A percentile compares a stretch with the other conserved stretches of the same genome.
Evolutionary conservation across 2,888 invertebrate species (phyloP).

Genomic region (Hypsopygia costalis): DNA sequence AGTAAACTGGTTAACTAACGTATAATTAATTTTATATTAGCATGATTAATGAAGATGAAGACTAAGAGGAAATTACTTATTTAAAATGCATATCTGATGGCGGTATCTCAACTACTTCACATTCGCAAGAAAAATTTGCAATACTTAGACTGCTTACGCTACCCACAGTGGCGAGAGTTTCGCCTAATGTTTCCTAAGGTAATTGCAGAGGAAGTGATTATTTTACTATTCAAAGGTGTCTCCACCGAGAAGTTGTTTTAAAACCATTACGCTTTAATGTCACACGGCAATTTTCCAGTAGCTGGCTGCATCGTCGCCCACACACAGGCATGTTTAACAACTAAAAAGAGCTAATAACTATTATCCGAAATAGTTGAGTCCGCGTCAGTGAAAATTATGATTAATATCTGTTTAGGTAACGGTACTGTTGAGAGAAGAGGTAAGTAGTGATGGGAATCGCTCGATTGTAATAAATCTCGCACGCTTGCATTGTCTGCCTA

Average conservation of each 20-base stretch:
- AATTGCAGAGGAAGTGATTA: conserved; percentile 71
- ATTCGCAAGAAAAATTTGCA: neutral
- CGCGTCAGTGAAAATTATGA: conserved; percentile 78
- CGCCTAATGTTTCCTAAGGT: conserved; percentile 36
- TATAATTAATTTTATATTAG: too few species aligned
- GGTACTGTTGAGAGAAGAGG: conserved; percentile 40
- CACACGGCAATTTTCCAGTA: conserved; percentile 77
- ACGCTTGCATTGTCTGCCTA: conserved; percentile 28
- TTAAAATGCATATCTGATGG: too few species aligned
- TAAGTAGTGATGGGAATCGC: conserved; percentile 41
- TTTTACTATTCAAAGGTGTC: conserved; percentile 64
- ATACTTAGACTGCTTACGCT: neutral
- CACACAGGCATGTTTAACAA: conserved; percentile 61
- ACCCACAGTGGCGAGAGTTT: conserved; percentile 31
- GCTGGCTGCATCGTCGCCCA: conserved; percentile 57
- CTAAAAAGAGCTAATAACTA: conserved; percentile 73
- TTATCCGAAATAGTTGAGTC: conserved; percentile 69
- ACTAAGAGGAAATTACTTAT: too few species aligned
- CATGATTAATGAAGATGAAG: too few species aligned
- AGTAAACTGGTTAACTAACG: too few species aligned
- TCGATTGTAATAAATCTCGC: conserved; percentile 33
- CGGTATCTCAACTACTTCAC: too few species aligned
- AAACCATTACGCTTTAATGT: conserved; percentile 73
- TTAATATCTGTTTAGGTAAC: conserved; percentile 79
- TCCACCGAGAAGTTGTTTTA: conserved; percentile 57